Conservation (phyloP, 92 coral and sea anemone species). For the Porites lobata region DNA sequence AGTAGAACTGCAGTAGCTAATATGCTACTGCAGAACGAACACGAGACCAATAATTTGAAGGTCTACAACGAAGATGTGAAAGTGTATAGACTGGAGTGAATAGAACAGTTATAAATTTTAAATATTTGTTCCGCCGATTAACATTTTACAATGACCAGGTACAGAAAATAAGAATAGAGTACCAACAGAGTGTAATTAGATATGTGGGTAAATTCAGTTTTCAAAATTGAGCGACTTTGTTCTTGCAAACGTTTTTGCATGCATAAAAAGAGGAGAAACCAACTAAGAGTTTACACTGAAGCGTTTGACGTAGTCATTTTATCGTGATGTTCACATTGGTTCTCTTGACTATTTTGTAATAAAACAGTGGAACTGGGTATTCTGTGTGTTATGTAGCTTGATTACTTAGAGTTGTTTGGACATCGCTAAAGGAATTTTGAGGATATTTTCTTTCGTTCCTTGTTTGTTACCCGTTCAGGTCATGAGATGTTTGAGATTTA, state of each 20-base stretch:
- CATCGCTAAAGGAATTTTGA: no score
- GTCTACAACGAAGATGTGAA: neutral
- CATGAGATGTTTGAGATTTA: no score
- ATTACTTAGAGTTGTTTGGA: no score
- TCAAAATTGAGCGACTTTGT: neutral
- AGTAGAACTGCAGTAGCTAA: neutral
- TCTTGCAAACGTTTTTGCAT: neutral
- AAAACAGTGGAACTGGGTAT: neutral
- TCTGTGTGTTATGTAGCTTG: no score
- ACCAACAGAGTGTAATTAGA: neutral
- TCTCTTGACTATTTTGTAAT: neutral
- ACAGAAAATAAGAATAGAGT: no score
- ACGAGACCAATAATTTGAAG: neutral
- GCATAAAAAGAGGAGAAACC: neutral
- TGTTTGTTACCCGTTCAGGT: no score
- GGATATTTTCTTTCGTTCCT: no score
- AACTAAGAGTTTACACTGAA: no score
- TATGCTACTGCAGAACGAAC: neutral
- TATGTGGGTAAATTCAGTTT: neutral
- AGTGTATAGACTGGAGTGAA: neutral
- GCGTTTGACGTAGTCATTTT: neutral
- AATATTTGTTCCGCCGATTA: neutral
- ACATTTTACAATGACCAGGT: no score
- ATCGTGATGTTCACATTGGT: neutral
- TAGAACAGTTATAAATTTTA: neutral